Evolutionary conservation across 2,888 invertebrate species (phyloP), one percentile per base, ranked within the genome.

Genomic region (Theretra japonica): DNA sequence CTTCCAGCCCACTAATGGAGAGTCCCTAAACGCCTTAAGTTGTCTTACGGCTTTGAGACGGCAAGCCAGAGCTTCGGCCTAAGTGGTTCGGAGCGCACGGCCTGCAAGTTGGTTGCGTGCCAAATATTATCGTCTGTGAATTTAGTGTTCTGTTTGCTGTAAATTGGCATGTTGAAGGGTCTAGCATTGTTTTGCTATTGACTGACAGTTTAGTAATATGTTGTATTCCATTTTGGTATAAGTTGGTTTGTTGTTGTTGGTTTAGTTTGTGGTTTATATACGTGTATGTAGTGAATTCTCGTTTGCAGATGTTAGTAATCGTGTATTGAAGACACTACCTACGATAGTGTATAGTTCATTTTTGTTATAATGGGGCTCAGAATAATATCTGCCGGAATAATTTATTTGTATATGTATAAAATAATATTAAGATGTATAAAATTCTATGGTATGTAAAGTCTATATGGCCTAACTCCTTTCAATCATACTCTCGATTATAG

Each of bases 91-190:
- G 80, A 70, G 77, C 81, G 62, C 23, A 30, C 33, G 28, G 60
- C 83, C 82, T 83, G 84, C 79, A 80, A 86, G 79, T 89, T 88
- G 88, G 88, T 86, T 80, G 75, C 75, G 79, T 83, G 87, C 89
- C 88, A 88, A 83, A 85, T 88, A 86, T 87, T 86, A 86, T 86
- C 79, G 83, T 76, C 73, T 71, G 73, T 78, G 72, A 70, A 81
- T 79, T 83, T 83, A 85, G 23, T 48, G 65, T 41, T 33, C 65
- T 65, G 65, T 65, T 65, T 65, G 41, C 48, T 79, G 75, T 78
- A 75, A 75, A 77, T 76, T 74, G 75, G 76, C 74, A 48, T 65
- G 65, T 65, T 48, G 48, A 65, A 65, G 65, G 23, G 17, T 65
- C 73, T 74, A 72, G 70, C 74, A 33, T 23, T 65, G 48, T 65